Evolutionary conservation across 2,888 invertebrate genomes (phyloP).

Genomic region (Philereme transversata): DNA sequence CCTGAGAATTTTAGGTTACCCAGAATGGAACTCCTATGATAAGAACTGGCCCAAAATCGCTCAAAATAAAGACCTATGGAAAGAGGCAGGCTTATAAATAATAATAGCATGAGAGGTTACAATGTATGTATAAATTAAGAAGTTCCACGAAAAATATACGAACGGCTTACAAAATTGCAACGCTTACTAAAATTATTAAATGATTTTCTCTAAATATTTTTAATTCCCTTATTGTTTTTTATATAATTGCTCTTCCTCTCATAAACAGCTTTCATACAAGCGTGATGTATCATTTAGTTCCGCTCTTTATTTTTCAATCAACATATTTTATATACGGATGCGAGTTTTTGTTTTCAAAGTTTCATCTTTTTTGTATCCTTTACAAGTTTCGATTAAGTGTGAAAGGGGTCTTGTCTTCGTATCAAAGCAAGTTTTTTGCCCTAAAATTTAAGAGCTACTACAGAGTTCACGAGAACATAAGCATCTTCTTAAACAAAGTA

Average conservation of each 20-base stretch:
- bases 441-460: not conserved
- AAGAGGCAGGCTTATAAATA: no score
- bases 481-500: not conserved
- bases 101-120: no score
- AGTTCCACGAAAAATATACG: no score
- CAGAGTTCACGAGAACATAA: not conserved
- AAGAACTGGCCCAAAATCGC: no score
- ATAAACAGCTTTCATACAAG: conserved; percentile 34
- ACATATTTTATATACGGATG: conserved; percentile 74
- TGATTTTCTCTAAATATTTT: no score
- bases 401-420: conserved; percentile 60
- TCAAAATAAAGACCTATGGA: no score
- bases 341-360: conserved; percentile 52
- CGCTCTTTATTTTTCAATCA: conserved; percentile 82
- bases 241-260: conserved; percentile 7
- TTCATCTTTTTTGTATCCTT: conserved; percentile 55
- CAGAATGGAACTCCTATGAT: no score
- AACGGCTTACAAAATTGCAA: no score
- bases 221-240: no score
- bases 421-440: conserved; percentile 7
- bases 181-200: no score
- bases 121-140: no score
- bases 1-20: no score
- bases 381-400: conserved; percentile 76
- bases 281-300: conserved; percentile 64